Percentiles rank a stretch among this genome's conserved stretches.
These are phyloP conservation scores for Cydia splendana DNA, from an alignment of 1,140 invertebrate genomes.

Conservation along the genomic window DNA sequence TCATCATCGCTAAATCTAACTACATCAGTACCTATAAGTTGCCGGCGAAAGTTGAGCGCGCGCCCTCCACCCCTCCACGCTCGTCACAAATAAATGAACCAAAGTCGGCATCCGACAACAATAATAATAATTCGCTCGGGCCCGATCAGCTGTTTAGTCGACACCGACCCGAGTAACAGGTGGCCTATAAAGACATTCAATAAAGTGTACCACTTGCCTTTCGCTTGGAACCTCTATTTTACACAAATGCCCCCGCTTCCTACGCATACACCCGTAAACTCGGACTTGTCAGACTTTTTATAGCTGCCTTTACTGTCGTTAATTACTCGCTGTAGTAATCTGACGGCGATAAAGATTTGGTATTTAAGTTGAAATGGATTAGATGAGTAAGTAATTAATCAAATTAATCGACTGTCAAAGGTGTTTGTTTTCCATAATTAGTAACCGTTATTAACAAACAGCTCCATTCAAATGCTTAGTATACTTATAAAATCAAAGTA, in stretches of 20 bases:
- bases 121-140: slow-evolving; percentile 76
- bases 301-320: slow-evolving; percentile 8
- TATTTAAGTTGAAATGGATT: neutral
- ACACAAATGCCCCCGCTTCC: slow-evolving; percentile 55
- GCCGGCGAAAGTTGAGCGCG: slow-evolving; percentile 54
- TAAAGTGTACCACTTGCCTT: slow-evolving; percentile 77
- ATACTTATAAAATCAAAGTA: no score
- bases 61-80: slow-evolving; percentile 44
- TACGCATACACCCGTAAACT: slow-evolving; percentile 33
- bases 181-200: slow-evolving; percentile 80
- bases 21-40: slow-evolving; percentile 46
- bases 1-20: slow-evolving; percentile 22
- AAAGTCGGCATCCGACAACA: slow-evolving; percentile 68
- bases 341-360: slow-evolving; percentile 16
- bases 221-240: slow-evolving; percentile 66
- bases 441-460: neutral
- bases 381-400: slow-evolving; percentile 6
- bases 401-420: neutral
- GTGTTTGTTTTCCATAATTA: neutral
- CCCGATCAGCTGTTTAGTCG: slow-evolving; percentile 75
- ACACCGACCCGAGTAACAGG: slow-evolving; percentile 77
- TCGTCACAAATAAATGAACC: slow-evolving; percentile 69
- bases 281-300: slow-evolving; percentile 38
- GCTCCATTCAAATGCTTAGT: no score
- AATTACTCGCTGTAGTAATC: slow-evolving; percentile 22